Conservation (phyloP, 2,797 vertebrate species). For the Pempheris klunzingeri region DNA sequence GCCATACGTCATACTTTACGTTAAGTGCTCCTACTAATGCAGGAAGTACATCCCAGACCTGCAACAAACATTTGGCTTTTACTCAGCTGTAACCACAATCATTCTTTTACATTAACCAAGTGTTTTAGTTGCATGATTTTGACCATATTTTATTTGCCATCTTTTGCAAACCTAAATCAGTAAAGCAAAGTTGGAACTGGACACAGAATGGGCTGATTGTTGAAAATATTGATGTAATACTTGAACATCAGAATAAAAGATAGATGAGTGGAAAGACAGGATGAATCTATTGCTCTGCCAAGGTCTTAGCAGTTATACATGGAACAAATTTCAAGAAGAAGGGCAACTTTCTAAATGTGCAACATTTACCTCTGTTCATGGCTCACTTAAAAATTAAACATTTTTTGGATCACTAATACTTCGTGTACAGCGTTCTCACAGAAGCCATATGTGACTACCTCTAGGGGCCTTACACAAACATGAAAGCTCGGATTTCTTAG, state of each 20-base stretch:
- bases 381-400: conserved; percentile 27
- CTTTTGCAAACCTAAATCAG: too few species aligned
- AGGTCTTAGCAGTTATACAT: conserved; percentile 44
- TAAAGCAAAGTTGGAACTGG: not conserved
- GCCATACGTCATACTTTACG: too few species aligned
- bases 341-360: conserved; percentile 29
- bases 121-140: not conserved
- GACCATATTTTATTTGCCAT: not conserved
- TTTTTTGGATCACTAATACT: not conserved
- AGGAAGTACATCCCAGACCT: too few species aligned
- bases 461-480: conserved; percentile 22
- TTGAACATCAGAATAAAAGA: conserved; percentile 25
- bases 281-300: conserved; percentile 21
- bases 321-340: conserved; percentile 28
- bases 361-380: conserved; percentile 27
- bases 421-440: not conserved
- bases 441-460: conserved; percentile 14
- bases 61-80: too few species aligned
- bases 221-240: conserved; percentile 9
- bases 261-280: conserved; percentile 13
- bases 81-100: too few species aligned
- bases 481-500: not conserved
- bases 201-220: not conserved
- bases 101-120: too few species aligned
- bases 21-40: too few species aligned